These are phyloP conservation scores for Sicus ferrugineus DNA, from an alignment of 2,888 invertebrate genomes.

Conservation along the genomic window DNA sequence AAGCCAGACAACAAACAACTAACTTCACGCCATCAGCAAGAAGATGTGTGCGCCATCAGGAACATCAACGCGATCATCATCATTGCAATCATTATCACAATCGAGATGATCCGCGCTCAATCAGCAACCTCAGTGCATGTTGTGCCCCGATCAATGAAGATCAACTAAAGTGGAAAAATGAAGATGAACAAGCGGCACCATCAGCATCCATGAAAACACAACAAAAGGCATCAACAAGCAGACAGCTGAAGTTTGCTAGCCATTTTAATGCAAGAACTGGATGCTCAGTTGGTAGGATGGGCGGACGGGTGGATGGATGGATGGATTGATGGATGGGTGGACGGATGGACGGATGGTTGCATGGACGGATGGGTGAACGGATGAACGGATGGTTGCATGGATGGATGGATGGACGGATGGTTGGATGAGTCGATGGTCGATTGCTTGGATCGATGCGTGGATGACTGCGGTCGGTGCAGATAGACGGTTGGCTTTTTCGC, in stretches of 20 bases:
- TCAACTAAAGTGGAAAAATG: slow-evolving; percentile 5
- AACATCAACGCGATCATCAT: not conserved
- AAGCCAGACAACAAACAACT: slow-evolving; percentile 11
- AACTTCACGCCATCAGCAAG: slow-evolving; percentile 14
- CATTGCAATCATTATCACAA: not conserved
- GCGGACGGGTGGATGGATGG: too few species aligned
- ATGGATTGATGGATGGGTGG: too few species aligned
- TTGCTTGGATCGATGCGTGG: not conserved
- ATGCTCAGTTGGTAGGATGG: too few species aligned
- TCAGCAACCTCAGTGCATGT: not conserved
- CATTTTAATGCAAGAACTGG: not conserved
- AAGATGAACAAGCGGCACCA: slow-evolving; percentile 31
- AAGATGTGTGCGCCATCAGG: not conserved
- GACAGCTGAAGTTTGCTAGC: not conserved
- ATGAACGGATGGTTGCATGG: too few species aligned
- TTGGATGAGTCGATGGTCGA: too few species aligned
- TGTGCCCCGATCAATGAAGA: not conserved
- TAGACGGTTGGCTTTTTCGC: not conserved
- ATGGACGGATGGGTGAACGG: too few species aligned
- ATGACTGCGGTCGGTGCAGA: not conserved
- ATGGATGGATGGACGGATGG: too few species aligned
- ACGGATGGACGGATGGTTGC: too few species aligned
- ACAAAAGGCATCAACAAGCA: not conserved
- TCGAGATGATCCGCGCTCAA: not conserved
- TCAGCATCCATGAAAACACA: slow-evolving; percentile 31